phyloP scores from a whole-genome alignment of 2,113 vertebrate genomes.

The Pedionomus torquatus region DNA sequence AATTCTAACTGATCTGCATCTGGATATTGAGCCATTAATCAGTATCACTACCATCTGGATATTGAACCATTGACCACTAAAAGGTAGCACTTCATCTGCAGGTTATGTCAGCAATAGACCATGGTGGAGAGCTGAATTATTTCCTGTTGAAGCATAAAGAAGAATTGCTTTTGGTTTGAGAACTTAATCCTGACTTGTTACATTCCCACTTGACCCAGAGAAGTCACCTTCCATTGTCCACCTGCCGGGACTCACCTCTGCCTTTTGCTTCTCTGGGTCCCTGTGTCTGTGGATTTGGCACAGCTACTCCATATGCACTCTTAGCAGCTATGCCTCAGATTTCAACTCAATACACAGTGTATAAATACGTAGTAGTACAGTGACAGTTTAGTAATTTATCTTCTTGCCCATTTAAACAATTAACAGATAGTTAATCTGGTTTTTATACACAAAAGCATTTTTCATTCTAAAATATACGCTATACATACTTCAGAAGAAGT shows the following conservation, averaged over 20 bases:
- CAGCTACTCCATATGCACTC: neutral
- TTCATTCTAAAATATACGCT: neutral
- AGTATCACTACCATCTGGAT: no score
- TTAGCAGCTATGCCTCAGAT: neutral
- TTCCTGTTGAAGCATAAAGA: neutral
- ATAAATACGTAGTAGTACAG: neutral
- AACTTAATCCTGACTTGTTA: neutral
- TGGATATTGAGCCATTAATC: neutral
- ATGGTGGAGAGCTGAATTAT: neutral
- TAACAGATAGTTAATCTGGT: neutral
- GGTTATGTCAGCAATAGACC: neutral
- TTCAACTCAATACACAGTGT: fast-evolving
- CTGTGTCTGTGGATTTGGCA: neutral
- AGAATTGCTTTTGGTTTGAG: neutral
- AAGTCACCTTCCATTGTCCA: neutral
- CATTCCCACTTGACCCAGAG: neutral
- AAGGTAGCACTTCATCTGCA: neutral
- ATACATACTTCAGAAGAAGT: neutral
- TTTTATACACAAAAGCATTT: neutral
- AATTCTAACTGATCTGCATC: neutral
- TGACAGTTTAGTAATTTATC: neutral
- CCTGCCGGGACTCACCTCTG: neutral
- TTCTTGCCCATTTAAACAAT: neutral
- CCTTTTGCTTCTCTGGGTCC: neutral
- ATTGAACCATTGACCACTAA: neutral